These are phyloP conservation scores for Pristionchus exspectatus DNA, from an alignment of 2,888 invertebrate genomes.

Conservation along the genomic window DNA sequence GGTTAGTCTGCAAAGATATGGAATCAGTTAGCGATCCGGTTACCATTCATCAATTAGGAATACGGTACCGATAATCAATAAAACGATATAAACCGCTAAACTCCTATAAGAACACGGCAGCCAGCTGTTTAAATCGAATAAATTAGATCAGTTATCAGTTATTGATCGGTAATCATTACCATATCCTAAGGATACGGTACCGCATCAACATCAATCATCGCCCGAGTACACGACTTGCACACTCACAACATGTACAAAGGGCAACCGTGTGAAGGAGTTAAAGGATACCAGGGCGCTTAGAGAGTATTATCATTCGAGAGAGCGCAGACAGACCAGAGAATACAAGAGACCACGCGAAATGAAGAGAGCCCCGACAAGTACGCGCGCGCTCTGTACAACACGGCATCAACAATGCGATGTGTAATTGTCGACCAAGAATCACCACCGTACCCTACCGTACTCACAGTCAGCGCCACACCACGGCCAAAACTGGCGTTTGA, in stretches of 20 bases:
- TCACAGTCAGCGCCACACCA: neutral
- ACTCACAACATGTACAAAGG: neutral
- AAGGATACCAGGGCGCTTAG: neutral
- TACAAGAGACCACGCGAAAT: neutral
- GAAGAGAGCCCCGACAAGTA: neutral
- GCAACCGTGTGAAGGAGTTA: slow-evolving; percentile 15
- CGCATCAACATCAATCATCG: neutral
- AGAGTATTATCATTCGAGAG: neutral
- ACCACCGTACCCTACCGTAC: neutral
- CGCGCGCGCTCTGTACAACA: neutral
- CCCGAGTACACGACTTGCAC: neutral
- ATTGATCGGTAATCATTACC: too few species aligned
- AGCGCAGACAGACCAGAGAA: neutral
- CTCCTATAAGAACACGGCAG: neutral
- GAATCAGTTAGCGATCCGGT: neutral
- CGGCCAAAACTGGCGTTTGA: neutral
- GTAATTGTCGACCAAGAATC: neutral
- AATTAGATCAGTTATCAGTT: neutral
- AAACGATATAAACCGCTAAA: neutral
- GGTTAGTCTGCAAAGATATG: slow-evolving; percentile 56
- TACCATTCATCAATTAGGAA: neutral
- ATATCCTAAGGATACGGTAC: neutral
- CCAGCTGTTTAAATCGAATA: neutral
- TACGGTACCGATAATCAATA: neutral
- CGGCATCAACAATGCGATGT: slow-evolving; percentile 15